Conservation (phyloP, 35 echinoderm and acorn worm genomes). For the Apostichopus californicus region DNA sequence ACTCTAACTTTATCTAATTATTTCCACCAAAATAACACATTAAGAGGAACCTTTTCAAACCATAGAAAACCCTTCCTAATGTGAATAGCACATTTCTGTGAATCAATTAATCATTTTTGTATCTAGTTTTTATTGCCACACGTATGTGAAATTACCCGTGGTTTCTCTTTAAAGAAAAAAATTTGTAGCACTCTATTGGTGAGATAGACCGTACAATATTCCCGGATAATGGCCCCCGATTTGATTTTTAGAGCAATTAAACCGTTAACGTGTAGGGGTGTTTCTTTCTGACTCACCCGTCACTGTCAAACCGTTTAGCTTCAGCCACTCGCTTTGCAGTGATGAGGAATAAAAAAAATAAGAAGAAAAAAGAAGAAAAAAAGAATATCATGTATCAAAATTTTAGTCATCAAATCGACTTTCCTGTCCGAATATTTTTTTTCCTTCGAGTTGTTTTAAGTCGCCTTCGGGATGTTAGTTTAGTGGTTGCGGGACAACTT, state of each 20-base stretch:
- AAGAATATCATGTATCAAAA: constrained; percentile 20
- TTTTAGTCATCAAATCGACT: constrained; percentile 28
- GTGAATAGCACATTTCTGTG: too few species aligned
- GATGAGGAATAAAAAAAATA: background rate
- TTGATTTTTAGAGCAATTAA: constrained; percentile 19
- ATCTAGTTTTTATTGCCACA: too few species aligned
- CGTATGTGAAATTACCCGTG: too few species aligned
- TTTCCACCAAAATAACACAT: too few species aligned
- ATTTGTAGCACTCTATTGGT: too few species aligned
- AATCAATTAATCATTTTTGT: too few species aligned
- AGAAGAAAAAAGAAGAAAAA: background rate
- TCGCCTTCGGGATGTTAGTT: constrained; percentile 9
- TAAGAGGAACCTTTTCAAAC: too few species aligned
- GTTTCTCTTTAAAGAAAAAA: too few species aligned
- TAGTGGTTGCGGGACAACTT: constrained; percentile 24
- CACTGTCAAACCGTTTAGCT: constrained; percentile 43
- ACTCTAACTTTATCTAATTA: too few species aligned
- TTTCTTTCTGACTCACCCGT: background rate
- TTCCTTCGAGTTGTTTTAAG: background rate
- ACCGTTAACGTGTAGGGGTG: background rate
- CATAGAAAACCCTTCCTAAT: too few species aligned
- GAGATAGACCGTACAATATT: background rate
- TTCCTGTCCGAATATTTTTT: constrained; percentile 12
- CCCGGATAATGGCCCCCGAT: constrained; percentile 10
- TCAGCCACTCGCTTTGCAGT: background rate